Evolutionary conservation across 1,140 invertebrate species (phyloP).

Genomic region (Scylla paramamosain): DNA sequence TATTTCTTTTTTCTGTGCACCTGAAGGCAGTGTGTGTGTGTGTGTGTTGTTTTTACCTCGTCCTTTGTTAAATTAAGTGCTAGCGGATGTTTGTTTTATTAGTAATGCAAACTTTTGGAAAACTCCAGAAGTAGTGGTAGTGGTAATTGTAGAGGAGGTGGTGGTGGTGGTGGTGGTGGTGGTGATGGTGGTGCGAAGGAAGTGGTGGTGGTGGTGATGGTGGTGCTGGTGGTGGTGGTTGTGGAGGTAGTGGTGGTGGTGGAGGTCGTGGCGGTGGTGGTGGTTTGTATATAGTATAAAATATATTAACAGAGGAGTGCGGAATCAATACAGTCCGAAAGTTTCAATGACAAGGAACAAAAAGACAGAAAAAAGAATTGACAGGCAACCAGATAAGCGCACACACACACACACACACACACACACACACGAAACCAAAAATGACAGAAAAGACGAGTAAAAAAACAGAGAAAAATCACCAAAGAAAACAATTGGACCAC

Average conservation of each 20-base stretch:
- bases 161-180: too few species aligned
- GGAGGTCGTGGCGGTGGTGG: not conserved
- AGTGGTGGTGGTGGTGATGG: not conserved
- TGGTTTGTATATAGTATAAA: not conserved
- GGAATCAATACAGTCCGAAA: not conserved
- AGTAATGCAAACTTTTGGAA: not conserved
- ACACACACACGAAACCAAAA: not conserved
- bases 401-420: not conserved
- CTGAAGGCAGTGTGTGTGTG: too few species aligned
- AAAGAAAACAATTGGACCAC: not conserved
- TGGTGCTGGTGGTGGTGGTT: not conserved
- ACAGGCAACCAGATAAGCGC: not conserved
- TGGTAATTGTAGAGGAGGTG: not conserved
- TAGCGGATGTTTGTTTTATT: not conserved
- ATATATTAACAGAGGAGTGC: not conserved
- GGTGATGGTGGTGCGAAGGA: not conserved
- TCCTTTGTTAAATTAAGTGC: not conserved
- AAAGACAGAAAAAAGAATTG: not conserved
- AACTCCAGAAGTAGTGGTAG: not conserved
- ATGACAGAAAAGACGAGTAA: not conserved
- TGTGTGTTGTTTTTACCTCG: too few species aligned
- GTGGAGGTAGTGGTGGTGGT: not conserved
- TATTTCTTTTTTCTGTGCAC: too few species aligned
- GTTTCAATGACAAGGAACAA: not conserved
- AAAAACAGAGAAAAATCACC: not conserved